Conservation (phyloP, 1,140 invertebrate genomes). For the Sesamia nonagrioides region DNA sequence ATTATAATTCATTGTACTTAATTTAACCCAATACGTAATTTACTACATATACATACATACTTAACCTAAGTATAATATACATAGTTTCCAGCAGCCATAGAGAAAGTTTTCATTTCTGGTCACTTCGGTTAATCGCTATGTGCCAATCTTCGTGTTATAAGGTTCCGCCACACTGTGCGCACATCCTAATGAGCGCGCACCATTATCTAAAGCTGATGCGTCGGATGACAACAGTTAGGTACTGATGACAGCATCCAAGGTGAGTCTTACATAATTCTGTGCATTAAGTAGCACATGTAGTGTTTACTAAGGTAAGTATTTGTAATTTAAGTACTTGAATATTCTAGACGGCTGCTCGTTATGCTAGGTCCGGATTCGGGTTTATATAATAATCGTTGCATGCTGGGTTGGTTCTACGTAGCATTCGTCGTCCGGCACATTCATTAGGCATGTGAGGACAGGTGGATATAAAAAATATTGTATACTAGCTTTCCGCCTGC, state of each 20-base stretch:
- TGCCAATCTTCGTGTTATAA: not conserved
- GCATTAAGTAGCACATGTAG: no score
- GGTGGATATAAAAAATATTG: no score
- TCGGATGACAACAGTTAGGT: not conserved
- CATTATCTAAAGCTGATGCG: not conserved
- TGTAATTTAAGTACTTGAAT: not conserved
- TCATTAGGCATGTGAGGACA: no score
- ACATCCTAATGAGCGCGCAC: not conserved
- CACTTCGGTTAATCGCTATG: no score
- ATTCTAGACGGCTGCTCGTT: not conserved
- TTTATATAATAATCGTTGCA: slow-evolving; percentile 1
- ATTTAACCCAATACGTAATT: no score
- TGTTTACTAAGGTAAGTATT: not conserved
- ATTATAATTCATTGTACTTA: no score
- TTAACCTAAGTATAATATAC: no score
- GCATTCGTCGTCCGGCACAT: not conserved
- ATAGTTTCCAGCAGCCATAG: no score
- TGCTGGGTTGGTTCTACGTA: not conserved
- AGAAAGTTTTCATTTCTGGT: no score
- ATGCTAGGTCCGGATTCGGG: not conserved
- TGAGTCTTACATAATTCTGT: not conserved
- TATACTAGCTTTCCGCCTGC: no score
- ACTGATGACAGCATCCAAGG: not conserved
- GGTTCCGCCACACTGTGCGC: not conserved
- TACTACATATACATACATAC: no score